A percentile compares a stretch with the other conserved stretches of the same genome.
These are phyloP conservation scores for Perizoma affinitatum DNA, from an alignment of 2,888 invertebrate genomes.

Conservation along the genomic window DNA sequence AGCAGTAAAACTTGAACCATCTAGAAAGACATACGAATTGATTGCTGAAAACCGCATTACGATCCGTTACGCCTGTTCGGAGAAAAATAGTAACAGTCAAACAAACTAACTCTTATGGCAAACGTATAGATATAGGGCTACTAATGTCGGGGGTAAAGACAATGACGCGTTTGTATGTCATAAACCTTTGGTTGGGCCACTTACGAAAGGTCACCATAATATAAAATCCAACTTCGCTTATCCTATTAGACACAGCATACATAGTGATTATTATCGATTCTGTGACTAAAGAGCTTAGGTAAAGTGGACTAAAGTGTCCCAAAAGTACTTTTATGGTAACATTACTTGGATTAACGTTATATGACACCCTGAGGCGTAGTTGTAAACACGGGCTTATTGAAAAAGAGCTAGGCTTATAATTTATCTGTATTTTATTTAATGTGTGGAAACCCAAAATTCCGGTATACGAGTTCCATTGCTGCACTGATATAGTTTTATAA, in stretches of 20 bases:
- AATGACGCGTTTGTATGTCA: not conserved
- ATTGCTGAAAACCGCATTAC: too few species aligned
- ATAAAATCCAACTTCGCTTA: not conserved
- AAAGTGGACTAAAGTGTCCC: conserved; percentile 41
- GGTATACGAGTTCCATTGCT: too few species aligned
- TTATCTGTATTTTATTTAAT: too few species aligned
- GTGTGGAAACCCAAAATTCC: too few species aligned
- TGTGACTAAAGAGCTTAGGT: conserved; percentile 33
- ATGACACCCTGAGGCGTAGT: conserved; percentile 39
- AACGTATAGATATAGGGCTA: too few species aligned
- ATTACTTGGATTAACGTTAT: conserved; percentile 41
- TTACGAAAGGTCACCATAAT: not conserved
- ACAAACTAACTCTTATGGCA: too few species aligned
- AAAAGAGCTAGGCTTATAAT: too few species aligned
- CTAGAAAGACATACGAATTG: too few species aligned
- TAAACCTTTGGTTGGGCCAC: not conserved
- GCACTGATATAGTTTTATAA: too few species aligned
- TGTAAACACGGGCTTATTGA: conserved; percentile 27
- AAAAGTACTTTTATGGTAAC: conserved; percentile 43
- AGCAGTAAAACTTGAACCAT: too few species aligned
- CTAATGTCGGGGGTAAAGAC: not conserved
- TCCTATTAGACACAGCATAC: conserved; percentile 12
- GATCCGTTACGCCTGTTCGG: too few species aligned
- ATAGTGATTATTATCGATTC: conserved; percentile 6
- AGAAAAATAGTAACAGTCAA: too few species aligned